A percentile compares a stretch with the other conserved stretches of the same genome.
Evolutionary conservation across 2,113 vertebrate genomes (phyloP).

Genomic region (Noturus placidus): DNA sequence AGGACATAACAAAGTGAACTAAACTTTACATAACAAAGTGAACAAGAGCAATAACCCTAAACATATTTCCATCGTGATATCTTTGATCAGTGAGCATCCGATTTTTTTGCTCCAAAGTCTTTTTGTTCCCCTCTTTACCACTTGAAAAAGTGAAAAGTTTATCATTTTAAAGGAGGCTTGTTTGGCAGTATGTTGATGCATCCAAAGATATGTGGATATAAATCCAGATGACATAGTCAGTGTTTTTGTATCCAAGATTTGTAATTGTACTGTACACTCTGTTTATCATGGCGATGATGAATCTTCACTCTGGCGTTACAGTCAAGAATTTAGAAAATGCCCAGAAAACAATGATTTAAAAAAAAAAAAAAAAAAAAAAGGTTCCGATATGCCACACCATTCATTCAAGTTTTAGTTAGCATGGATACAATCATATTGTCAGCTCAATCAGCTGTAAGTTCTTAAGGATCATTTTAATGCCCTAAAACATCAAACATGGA

Average conservation of each 20-base stretch:
- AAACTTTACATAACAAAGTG: neutral
- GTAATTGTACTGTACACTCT: neutral
- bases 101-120: neutral
- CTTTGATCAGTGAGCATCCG: neutral
- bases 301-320: neutral
- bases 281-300: neutral
- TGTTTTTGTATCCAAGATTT: neutral
- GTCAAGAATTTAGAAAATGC: neutral
- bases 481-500: neutral
- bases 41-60: neutral
- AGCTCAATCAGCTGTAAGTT: neutral
- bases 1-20: neutral
- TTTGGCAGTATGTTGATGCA: neutral
- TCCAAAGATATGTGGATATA: neutral
- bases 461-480: neutral
- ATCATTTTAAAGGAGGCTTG: neutral
- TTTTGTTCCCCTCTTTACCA: neutral
- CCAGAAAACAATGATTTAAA: neutral
- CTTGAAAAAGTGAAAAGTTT: neutral
- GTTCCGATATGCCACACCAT: neutral
- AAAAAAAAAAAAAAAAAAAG: neutral
- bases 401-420: neutral
- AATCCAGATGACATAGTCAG: neutral
- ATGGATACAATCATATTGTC: neutral
- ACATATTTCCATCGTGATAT: neutral